A percentile compares a stretch with the other conserved stretches of the same genome.
Evolutionary conservation across 2,113 vertebrate species (phyloP).

Genomic region (Lagopus leucura): DNA sequence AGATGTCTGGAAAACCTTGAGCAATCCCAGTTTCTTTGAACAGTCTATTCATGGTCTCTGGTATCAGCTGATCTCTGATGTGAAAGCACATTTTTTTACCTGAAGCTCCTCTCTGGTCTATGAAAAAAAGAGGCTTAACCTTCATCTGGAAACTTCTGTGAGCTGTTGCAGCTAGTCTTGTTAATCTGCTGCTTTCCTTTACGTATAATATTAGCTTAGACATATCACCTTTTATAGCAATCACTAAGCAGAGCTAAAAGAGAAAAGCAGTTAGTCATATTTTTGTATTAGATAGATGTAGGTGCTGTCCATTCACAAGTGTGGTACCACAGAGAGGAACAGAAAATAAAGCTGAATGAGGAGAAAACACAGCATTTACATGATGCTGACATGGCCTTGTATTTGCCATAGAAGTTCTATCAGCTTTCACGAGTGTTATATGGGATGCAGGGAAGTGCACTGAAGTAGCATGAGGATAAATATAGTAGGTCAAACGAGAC

Average conservation of each 20-base stretch:
- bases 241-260: neutral
- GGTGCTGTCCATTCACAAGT: neutral
- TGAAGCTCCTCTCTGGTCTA: neutral
- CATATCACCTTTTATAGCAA: neutral
- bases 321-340: neutral
- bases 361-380: neutral
- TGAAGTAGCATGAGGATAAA: neutral
- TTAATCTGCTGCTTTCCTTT: neutral
- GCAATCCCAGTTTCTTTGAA: neutral
- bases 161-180: neutral
- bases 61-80: neutral
- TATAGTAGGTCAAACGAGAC: neutral
- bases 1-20: neutral
- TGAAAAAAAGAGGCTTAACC: neutral
- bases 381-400: neutral
- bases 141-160: neutral
- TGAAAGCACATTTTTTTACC: neutral
- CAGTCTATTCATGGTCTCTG: neutral
- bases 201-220: neutral
- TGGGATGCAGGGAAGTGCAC: neutral
- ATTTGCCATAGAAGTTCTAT: neutral
- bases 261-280: neutral
- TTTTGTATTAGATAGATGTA: neutral
- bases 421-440: neutral
- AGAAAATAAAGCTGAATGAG: neutral